Conservation (phyloP, 2,797 vertebrate species). For the Tadarida brasiliensis region DNA sequence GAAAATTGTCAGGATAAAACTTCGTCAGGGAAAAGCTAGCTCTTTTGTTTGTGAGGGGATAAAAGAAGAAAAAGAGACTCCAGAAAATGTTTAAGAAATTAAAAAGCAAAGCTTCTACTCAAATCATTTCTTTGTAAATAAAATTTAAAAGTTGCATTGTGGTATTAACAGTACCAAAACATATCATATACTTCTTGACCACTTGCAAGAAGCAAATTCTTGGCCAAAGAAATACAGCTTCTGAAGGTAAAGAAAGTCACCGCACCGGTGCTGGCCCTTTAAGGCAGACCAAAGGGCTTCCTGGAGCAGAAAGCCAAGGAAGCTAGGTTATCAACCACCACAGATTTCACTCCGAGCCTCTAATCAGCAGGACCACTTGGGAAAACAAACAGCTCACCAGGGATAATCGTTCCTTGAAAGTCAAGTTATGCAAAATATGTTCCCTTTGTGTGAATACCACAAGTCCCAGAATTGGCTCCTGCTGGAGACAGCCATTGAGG, state of each 20-base stretch:
- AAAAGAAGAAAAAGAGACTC: background rate
- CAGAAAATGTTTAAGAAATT: background rate
- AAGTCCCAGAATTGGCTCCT: constrained; percentile 82
- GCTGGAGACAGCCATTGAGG: constrained; percentile 71
- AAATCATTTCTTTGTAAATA: background rate
- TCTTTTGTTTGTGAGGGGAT: background rate
- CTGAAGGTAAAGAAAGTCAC: background rate
- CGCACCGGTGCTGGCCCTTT: background rate
- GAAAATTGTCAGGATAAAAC: background rate
- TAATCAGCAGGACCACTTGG: constrained; percentile 85
- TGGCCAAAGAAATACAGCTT: background rate
- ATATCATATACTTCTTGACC: background rate
- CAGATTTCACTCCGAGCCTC: constrained; percentile 85
- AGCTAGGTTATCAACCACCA: constrained; percentile 86
- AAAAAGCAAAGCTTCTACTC: background rate
- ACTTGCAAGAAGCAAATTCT: background rate
- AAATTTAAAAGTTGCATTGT: constrained; percentile 14
- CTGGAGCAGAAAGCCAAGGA: constrained; percentile 75
- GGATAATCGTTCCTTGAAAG: constrained; percentile 84
- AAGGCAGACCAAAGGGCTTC: constrained; percentile 68
- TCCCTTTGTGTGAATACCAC: constrained; percentile 83
- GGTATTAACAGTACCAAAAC: background rate
- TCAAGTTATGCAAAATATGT: constrained; percentile 85
- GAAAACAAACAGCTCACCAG: constrained; percentile 84
- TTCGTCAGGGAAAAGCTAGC: background rate